These are phyloP conservation scores for Plecotus auritus DNA, from an alignment of 2,113 vertebrate species.

Conservation along the genomic window DNA sequence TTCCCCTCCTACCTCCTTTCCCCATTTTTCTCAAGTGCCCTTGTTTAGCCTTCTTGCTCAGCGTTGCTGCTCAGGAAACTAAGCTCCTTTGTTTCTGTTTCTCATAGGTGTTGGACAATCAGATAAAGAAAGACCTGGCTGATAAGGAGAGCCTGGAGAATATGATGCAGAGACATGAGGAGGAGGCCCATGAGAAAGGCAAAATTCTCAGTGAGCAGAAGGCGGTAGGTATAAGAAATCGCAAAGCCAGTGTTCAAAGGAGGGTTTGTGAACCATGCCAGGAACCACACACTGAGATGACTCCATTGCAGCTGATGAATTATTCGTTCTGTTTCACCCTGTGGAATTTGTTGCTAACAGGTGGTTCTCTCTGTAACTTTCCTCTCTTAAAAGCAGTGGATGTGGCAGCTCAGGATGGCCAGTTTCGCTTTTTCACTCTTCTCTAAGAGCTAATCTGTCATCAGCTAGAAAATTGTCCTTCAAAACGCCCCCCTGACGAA, in stretches of 20 bases:
- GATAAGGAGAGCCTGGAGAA: conserved; percentile 96
- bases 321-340: neutral
- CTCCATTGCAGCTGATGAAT: neutral
- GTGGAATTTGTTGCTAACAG: neutral
- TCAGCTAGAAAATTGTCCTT: neutral
- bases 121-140: conserved; percentile 97
- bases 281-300: neutral
- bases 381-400: neutral
- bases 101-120: conserved; percentile 92
- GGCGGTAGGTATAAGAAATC: conserved; percentile 84
- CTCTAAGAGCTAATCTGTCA: neutral
- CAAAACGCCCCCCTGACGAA: neutral
- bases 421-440: neutral
- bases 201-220: conserved; percentile 96
- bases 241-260: neutral
- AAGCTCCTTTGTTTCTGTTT: conserved; percentile 58
- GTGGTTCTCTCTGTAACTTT: neutral
- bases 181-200: conserved; percentile 94
- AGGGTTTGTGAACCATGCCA: neutral
- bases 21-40: neutral
- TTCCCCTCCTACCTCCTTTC: neutral
- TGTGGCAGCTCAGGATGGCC: neutral
- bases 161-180: conserved; percentile 92
- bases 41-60: neutral
- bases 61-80: neutral